Conservation (phyloP, 2,888 invertebrate species). For the Noctua janthina region DNA sequence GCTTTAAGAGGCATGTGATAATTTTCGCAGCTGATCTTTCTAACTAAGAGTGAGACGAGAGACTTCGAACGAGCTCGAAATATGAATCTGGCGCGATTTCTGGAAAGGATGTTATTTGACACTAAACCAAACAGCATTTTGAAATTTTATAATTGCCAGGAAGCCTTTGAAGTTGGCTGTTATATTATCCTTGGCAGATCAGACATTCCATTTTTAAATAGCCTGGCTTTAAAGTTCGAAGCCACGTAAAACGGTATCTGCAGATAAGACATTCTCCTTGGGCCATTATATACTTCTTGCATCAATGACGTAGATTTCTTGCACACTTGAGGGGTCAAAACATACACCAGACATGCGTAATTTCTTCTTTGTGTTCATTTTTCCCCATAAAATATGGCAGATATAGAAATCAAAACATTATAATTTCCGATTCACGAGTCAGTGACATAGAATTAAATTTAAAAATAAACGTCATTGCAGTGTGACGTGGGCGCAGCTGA, state of each 20-base stretch:
- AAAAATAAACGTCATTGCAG: conserved; percentile 82
- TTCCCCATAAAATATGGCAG: conserved; percentile 32
- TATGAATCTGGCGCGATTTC: background rate
- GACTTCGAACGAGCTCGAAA: background rate
- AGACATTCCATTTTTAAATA: conserved; percentile 17
- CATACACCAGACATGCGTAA: conserved; percentile 10
- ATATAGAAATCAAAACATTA: conserved; percentile 65
- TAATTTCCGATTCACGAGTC: conserved; percentile 79
- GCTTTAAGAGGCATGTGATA: background rate
- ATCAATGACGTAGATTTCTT: conserved; percentile 12
- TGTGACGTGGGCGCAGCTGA: conserved; percentile 60
- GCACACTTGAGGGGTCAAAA: background rate
- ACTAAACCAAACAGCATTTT: background rate
- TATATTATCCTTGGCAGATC: conserved; percentile 22
- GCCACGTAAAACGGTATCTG: background rate
- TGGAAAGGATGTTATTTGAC: background rate
- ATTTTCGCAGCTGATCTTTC: conserved; percentile 6
- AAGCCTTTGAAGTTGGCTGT: conserved; percentile 14
- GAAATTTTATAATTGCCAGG: background rate
- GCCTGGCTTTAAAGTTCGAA: background rate
- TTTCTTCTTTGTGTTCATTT: conserved; percentile 34
- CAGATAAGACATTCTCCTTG: background rate
- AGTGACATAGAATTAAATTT: conserved; percentile 84
- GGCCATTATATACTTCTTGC: background rate
- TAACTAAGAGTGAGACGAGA: background rate